Evolutionary conservation across 2,113 vertebrate genomes (phyloP), one percentile per base, ranked within the genome.

Genomic region (Myotis yumanensis): DNA sequence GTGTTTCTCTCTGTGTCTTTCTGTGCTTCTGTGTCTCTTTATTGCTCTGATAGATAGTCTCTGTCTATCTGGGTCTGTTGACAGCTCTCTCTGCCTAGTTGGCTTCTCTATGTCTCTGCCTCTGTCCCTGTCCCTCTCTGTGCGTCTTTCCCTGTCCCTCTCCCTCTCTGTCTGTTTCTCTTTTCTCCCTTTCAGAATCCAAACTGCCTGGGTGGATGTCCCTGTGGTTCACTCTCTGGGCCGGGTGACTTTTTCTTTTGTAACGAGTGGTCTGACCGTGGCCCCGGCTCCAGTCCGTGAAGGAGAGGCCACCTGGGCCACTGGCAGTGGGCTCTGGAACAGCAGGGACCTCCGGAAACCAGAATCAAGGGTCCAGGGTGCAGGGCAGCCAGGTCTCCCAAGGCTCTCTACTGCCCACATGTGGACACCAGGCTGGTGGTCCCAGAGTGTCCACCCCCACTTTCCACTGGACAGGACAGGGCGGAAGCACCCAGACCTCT

Each of bases 281-380:
- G 30, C 28, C 11, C 7, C 0, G 37, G 66, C 35, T 12, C 52
- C 11, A 18, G 15, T 35, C 30, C 18, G 23, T 15, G 71, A 46
- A 4, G 59, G 54, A 88, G 46, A 22, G 73, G n/a, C 16, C 46
- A 6, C 57, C 9, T 3, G 43, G 75, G 52, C 2, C 23, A 2
- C 0, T 0, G 52, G 30, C 6, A 3, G 5, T 32, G 37, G 5
- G 46, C 20, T 5, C 14, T 46, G 5, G 43, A 71, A 66, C 28
- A 25, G 72, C 46, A 22, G 92, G 14, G 25, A 11, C 30, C 22
- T n/a, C n/a, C 11, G 43, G 18, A 7, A 35, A 40, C 83, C 81
- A 18, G 73, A 57, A 23, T 59, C 25, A 25, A 18, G 23, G n/a
- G n/a, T 12, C 12, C 18, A 64, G 11, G n/a, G 40, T 37, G 22